A percentile compares a stretch with the other conserved stretches of the same genome.
Evolutionary conservation across 2,113 vertebrate genomes (phyloP).

Genomic region (Siphamia tubifer): DNA sequence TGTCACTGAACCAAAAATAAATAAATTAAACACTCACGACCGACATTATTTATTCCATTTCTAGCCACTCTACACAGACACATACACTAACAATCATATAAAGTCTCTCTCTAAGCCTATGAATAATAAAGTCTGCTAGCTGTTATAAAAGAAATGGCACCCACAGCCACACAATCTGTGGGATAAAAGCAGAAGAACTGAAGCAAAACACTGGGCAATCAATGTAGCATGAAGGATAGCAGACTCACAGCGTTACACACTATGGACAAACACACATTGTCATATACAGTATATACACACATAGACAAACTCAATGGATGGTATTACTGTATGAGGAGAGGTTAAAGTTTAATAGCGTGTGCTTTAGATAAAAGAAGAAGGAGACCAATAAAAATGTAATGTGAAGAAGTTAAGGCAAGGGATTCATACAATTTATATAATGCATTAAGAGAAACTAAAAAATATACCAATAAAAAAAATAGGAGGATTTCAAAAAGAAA

Average conservation of each 20-base stretch:
- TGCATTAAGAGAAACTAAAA: background rate
- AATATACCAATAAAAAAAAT: too few species aligned
- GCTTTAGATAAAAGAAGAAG: background rate
- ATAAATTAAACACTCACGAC: too few species aligned
- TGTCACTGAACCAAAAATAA: too few species aligned
- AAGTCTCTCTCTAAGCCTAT: background rate
- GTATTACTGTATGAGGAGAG: slow-evolving; percentile 2
- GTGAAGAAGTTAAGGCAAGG: background rate
- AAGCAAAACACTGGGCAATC: slow-evolving; percentile 4
- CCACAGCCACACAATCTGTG: background rate
- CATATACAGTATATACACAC: background rate
- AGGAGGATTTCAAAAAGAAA: too few species aligned
- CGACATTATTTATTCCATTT: background rate
- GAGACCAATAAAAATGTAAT: background rate
- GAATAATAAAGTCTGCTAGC: slow-evolving; percentile 25
- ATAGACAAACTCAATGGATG: background rate
- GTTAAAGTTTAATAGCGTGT: slow-evolving; percentile 1
- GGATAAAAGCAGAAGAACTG: slow-evolving; percentile 1
- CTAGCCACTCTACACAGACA: background rate
- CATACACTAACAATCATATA: background rate
- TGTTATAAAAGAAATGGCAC: slow-evolving; percentile 2
- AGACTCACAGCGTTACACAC: background rate
- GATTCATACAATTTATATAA: background rate
- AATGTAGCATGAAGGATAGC: slow-evolving; percentile 21
- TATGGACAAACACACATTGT: background rate